phyloP scores from a whole-genome alignment of 1,140 invertebrate genomes.

The Apis laboriosa region DNA sequence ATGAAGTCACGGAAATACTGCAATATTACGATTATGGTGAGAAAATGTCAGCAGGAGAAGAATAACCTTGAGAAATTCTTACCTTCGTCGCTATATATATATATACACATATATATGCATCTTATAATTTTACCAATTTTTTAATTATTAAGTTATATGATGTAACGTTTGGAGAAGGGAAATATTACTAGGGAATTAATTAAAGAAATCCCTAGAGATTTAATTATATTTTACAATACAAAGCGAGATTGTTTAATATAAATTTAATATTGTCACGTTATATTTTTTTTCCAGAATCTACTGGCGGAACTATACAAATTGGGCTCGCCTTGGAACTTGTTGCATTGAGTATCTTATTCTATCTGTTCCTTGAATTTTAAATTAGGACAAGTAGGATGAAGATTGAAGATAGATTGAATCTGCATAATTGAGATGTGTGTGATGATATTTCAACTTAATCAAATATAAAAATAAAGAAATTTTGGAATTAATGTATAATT shows the following conservation, averaged over 20 bases:
- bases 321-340: background rate
- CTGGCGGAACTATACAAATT: background rate
- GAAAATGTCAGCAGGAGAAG: constrained; percentile 26
- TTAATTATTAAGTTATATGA: too few relatives aligned
- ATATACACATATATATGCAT: too few relatives aligned
- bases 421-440: too few relatives aligned
- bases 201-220: too few relatives aligned
- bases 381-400: background rate
- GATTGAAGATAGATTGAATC: background rate
- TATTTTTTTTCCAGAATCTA: constrained; percentile 18
- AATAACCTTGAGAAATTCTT: background rate
- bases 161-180: too few relatives aligned
- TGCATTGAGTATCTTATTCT: background rate
- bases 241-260: background rate
- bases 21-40: constrained; percentile 70
- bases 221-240: background rate
- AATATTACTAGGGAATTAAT: too few relatives aligned
- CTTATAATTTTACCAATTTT: too few relatives aligned
- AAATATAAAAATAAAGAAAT: too few relatives aligned
- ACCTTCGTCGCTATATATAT: background rate
- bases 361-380: background rate
- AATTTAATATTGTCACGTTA: background rate
- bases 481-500: too few relatives aligned
- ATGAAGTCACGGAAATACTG: constrained; percentile 51
- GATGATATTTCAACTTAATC: too few relatives aligned